A percentile compares a stretch with the other conserved stretches of the same genome.
These are phyloP conservation scores for Antrozous pallidus DNA, from an alignment of 2,797 vertebrate species.

Conservation along the genomic window DNA sequence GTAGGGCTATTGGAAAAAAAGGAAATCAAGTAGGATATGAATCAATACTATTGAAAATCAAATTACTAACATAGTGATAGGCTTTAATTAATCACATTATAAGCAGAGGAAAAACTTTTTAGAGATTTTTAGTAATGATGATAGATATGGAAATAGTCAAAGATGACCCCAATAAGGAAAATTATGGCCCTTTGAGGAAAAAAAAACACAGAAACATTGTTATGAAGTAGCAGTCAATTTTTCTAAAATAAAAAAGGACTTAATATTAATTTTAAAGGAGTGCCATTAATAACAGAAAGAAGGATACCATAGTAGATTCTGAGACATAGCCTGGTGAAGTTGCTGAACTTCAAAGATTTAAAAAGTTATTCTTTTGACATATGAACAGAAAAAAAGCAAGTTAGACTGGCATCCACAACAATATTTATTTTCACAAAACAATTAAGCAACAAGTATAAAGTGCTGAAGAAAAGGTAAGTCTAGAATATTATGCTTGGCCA, in stretches of 20 bases:
- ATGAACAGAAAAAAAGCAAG: background rate
- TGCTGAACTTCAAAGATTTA: background rate
- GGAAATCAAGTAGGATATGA: background rate
- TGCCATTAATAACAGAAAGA: background rate
- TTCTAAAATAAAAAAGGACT: background rate
- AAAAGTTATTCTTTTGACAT: background rate
- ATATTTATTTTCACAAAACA: background rate
- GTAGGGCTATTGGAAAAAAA: background rate
- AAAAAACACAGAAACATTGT: background rate
- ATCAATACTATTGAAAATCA: conserved; percentile 10
- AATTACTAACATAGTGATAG: background rate
- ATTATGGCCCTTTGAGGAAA: background rate
- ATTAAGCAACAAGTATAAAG: background rate
- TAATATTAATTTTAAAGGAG: conserved; percentile 26
- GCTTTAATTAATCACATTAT: background rate
- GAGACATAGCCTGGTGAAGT: background rate
- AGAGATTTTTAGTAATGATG: background rate
- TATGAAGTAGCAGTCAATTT: background rate
- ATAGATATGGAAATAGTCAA: background rate
- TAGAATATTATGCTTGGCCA: background rate
- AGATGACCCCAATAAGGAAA: background rate
- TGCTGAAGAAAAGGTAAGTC: background rate
- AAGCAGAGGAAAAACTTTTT: background rate
- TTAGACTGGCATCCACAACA: background rate
- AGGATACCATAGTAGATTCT: background rate